Evolutionary conservation across 2,797 vertebrate species (phyloP).

Genomic region (Sphenodon punctatus): DNA sequence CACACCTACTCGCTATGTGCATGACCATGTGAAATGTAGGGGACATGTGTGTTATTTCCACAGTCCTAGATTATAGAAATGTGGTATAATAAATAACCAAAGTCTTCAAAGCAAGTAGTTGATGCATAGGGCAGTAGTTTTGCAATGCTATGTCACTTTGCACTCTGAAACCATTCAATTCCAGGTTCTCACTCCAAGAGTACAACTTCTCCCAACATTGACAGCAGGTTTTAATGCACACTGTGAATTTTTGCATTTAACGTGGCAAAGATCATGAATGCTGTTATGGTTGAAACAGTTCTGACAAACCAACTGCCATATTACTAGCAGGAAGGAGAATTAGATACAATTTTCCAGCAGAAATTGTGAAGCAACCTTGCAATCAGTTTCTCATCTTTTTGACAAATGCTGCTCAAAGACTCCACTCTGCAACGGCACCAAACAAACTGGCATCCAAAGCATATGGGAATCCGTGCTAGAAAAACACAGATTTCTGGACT

Average conservation of each 20-base stretch:
- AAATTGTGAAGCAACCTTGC: background rate
- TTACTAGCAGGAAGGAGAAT: background rate
- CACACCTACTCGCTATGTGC: background rate
- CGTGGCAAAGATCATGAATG: constrained; percentile 25
- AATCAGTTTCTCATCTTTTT: background rate
- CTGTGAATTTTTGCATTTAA: constrained; percentile 6
- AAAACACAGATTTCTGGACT: background rate
- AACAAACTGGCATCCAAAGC: background rate
- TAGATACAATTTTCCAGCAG: background rate
- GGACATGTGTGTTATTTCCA: constrained; percentile 40
- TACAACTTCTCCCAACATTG: constrained; percentile 9
- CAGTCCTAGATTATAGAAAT: constrained; percentile 25
- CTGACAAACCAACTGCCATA: background rate
- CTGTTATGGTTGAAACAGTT: constrained; percentile 15
- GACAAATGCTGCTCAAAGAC: background rate
- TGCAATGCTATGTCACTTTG: constrained; percentile 22
- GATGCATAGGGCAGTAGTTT: constrained; percentile 45
- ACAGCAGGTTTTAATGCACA: constrained; percentile 20
- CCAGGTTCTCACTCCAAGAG: constrained; percentile 8
- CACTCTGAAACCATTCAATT: constrained; percentile 41
- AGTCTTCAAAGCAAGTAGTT: constrained; percentile 46
- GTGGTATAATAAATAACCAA: constrained; percentile 51
- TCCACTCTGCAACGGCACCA: background rate
- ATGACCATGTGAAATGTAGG: background rate
- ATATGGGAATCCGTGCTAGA: background rate